Evolutionary conservation across 2,888 invertebrate genomes (phyloP), one percentile per base, ranked within the genome.

Genomic region (Phania funesta): DNA sequence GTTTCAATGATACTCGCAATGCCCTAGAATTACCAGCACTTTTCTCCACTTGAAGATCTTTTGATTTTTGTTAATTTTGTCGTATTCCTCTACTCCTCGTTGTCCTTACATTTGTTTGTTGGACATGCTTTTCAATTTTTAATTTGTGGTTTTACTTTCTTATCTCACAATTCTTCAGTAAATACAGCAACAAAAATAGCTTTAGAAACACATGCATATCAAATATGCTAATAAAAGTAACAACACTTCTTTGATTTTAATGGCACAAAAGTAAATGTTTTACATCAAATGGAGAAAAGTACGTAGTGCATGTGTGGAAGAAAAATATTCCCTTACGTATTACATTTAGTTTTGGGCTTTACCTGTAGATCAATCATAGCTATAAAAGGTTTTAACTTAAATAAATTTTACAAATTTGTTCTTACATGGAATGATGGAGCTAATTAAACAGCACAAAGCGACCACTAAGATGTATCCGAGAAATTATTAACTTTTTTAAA

Each of bases 251-350:
- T 71, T 65, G 76, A 76, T 76, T 80, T 76, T 67, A 76, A 76
- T 76, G 70, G 76, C 60, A 76, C 67, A 71, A 71, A 80, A 76
- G 80, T 58, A 71, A 70, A 8, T 50, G 35, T 64, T 56, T 26
- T 50, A 71, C 35, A 54, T 24, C 24, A 64, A 58, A 18, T 24
- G 9, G 6, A 22, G 26, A 52, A 20, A 9, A 67, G n/a, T n/a
- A n/a, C n/a, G n/a, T n/a, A n/a, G n/a, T n/a, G n/a, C n/a, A n/a
- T n/a, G n/a, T n/a, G n/a, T n/a, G n/a, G n/a, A n/a, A n/a, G n/a
- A n/a, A n/a, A n/a, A n/a, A n/a, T n/a, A n/a, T n/a, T n/a, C n/a
- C n/a, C n/a, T n/a, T n/a, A n/a, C n/a, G n/a, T n/a, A n/a, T n/a
- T n/a, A n/a, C n/a, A n/a, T n/a, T n/a, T n/a, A n/a, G n/a, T n/a